These are phyloP conservation scores for Darevskia mixta DNA, from an alignment of 2,797 vertebrate genomes.

Conservation along the genomic window DNA sequence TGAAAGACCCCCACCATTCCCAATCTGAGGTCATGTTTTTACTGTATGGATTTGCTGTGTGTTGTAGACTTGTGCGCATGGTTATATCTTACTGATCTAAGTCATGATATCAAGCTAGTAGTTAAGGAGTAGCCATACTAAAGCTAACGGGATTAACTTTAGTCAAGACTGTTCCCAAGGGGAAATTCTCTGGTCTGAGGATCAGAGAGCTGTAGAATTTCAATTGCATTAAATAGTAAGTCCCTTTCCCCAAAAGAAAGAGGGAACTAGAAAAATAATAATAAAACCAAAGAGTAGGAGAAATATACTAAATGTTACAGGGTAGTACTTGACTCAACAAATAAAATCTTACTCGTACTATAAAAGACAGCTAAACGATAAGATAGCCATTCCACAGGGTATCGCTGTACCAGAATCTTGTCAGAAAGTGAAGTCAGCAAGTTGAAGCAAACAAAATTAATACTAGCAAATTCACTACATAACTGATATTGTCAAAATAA, in stretches of 20 bases:
- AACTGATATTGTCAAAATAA: neutral
- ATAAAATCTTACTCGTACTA: neutral
- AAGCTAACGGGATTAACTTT: neutral
- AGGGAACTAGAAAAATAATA: neutral
- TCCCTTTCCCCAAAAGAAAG: neutral
- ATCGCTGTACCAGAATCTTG: neutral
- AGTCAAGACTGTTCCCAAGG: neutral
- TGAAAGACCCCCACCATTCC: constrained; percentile 41
- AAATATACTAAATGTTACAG: neutral
- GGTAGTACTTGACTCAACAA: neutral
- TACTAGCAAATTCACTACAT: neutral
- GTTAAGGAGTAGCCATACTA: too few relatives aligned
- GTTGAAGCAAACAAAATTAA: neutral
- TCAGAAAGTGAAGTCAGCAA: neutral
- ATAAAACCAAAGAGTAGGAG: neutral
- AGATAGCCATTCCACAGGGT: neutral
- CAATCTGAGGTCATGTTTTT: neutral
- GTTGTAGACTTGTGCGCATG: neutral
- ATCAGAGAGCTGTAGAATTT: neutral
- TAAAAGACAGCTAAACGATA: neutral
- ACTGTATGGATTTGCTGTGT: neutral
- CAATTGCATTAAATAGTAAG: neutral
- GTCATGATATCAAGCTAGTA: neutral
- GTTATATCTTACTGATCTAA: neutral
- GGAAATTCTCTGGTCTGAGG: neutral